Percentiles rank a stretch among this genome's conserved stretches.
phyloP scores from a whole-genome alignment of 2,888 invertebrate genomes.

The Caenorhabditis angaria region DNA sequence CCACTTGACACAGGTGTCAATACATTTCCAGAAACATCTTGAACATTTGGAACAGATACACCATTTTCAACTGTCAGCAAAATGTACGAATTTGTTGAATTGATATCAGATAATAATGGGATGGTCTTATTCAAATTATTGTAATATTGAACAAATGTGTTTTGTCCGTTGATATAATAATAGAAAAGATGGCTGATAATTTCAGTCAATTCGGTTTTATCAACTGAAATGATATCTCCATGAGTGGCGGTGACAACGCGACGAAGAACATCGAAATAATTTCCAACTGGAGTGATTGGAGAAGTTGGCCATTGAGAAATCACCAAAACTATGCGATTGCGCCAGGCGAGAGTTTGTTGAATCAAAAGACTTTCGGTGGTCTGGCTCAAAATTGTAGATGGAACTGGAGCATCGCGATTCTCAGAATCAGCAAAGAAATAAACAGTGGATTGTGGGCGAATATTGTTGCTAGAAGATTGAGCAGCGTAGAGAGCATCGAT shows the following conservation, averaged over 20 bases:
- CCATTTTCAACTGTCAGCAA: conserved; percentile 32
- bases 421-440: conserved; percentile 38
- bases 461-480: conserved; percentile 16
- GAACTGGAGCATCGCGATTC: conserved; percentile 12
- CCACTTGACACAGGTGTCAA: conserved; percentile 15
- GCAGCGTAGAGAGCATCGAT: conserved; percentile 28
- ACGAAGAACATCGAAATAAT: conserved; percentile 42
- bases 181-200: conserved; percentile 18
- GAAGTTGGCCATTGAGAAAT: conserved; percentile 34
- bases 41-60: conserved; percentile 20
- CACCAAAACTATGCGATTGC: conserved; percentile 40
- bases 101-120: conserved; percentile 26
- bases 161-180: conserved; percentile 24
- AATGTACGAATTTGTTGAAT: conserved; percentile 17
- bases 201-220: conserved; percentile 26
- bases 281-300: conserved; percentile 22
- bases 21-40: conserved; percentile 16
- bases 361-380: conserved; percentile 32
- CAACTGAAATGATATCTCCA: conserved; percentile 43
- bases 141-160: conserved; percentile 35
- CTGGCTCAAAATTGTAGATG: conserved; percentile 19
- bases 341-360: conserved; percentile 39
- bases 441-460: conserved; percentile 26
- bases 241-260: conserved; percentile 38
- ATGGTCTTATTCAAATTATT: conserved; percentile 27